A percentile compares a stretch with the other conserved stretches of the same genome.
phyloP scores from a whole-genome alignment of 23 tunicate species.

The Halocynthia aurantium region DNA sequence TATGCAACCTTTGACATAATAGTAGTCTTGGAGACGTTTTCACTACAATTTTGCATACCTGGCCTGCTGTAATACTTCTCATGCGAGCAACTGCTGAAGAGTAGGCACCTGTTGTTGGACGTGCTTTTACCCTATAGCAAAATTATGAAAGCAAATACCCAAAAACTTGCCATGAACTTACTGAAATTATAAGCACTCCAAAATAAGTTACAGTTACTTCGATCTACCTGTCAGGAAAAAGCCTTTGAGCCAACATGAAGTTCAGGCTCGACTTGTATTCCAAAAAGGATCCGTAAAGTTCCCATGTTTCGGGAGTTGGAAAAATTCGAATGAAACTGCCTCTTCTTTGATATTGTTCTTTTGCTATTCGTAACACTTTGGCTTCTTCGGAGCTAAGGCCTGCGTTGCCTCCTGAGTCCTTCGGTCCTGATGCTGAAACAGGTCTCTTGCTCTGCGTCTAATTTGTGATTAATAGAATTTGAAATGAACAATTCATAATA shows the following conservation, averaged over 20 bases:
- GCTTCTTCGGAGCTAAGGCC: slow-evolving; percentile 68
- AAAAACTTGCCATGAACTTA: slow-evolving; percentile 3
- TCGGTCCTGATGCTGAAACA: slow-evolving; percentile 21
- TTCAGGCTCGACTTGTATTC: slow-evolving; percentile 82
- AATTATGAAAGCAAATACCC: neutral
- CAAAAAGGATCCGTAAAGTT: slow-evolving; percentile 74
- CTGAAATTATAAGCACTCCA: neutral
- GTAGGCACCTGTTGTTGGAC: slow-evolving; percentile 52
- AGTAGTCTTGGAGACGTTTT: neutral
- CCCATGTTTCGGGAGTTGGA: slow-evolving; percentile 97
- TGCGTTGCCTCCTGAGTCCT: slow-evolving; percentile 2
- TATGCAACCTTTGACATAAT: neutral
- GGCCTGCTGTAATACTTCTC: slow-evolving; percentile 67
- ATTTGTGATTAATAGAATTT: no score
- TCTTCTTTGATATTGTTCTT: slow-evolving; percentile 90
- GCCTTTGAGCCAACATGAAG: slow-evolving; percentile 67
- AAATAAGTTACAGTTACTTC: neutral
- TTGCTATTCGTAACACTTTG: slow-evolving; percentile 55
- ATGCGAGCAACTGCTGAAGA: slow-evolving; percentile 83
- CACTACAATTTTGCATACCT: slow-evolving; percentile 13
- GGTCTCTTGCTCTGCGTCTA: slow-evolving; percentile 21
- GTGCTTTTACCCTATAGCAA: no score
- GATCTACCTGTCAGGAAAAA: slow-evolving; percentile 72
- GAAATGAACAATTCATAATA: no score
- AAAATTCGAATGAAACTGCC: slow-evolving; percentile 89